phyloP scores from a whole-genome alignment of 2,888 invertebrate genomes.

The Rhagonycha lutea region DNA sequence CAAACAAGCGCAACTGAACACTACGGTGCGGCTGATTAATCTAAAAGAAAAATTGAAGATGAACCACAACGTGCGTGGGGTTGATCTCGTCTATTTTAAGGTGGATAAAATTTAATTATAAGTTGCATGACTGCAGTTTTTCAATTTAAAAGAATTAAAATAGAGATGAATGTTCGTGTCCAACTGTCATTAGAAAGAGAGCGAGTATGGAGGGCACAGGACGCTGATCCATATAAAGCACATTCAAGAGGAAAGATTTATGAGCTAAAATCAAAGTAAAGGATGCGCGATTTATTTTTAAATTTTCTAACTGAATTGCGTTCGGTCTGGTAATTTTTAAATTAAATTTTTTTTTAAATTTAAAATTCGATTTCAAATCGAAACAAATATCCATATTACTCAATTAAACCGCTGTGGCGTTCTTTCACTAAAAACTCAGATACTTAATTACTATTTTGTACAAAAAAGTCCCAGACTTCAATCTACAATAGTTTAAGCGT shows the following conservation, averaged over 20 bases:
- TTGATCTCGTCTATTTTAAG: background rate
- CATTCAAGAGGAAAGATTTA: background rate
- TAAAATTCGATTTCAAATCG: too few species aligned
- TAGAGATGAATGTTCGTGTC: background rate
- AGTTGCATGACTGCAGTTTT: background rate
- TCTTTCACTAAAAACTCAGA: too few species aligned
- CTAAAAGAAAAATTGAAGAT: background rate
- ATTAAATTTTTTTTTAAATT: too few species aligned
- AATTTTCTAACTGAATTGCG: background rate
- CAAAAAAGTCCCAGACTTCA: too few species aligned
- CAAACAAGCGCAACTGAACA: background rate
- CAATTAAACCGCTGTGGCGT: too few species aligned
- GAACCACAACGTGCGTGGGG: background rate
- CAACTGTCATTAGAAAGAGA: background rate
- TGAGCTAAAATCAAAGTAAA: background rate
- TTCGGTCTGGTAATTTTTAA: too few species aligned
- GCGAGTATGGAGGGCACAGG: background rate
- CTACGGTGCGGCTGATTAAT: background rate
- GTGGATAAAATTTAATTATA: background rate
- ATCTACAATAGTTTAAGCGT: too few species aligned
- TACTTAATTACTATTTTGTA: too few species aligned
- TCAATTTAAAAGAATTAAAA: background rate
- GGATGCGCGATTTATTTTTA: background rate
- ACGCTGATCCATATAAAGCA: background rate
- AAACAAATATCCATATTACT: too few species aligned